Base-by-base conservation (phyloP, 1,140 invertebrate species). In the Heterodera schachtii region DNA sequence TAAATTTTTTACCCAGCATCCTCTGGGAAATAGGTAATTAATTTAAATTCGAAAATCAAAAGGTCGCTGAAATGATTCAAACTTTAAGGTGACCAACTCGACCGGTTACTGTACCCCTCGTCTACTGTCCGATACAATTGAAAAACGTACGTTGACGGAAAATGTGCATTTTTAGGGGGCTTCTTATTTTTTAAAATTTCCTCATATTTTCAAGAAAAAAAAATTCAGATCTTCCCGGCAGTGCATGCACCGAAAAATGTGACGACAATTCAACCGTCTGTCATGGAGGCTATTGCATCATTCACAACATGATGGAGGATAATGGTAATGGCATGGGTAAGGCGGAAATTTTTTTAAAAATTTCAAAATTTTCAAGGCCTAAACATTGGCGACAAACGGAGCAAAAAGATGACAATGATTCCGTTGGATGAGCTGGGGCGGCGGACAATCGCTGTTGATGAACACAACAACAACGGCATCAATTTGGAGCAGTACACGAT, bases 31-130 rank as follows among this genome's bases (percentile, higher is more conserved):
- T n/a, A n/a, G n/a, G n/a, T n/a, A n/a, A n/a, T n/a, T n/a, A n/a
- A n/a, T n/a, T n/a, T n/a, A n/a, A n/a, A n/a, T n/a, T n/a, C n/a
- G n/a, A n/a, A n/a, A n/a, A n/a, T n/a, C n/a, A n/a, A n/a, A n/a
- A n/a, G n/a, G n/a, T n/a, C n/a, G n/a, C n/a, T n/a, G n/a, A n/a
- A n/a, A n/a, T n/a, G n/a, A n/a, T n/a, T n/a, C n/a, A n/a, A 9
- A 31, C 31, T 44, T 71, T 66, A 43, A 79, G 46, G 76, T 85
- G 57, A 86, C 85, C 31, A 84, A 85, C 76, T 86, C 84, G n/a
- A 86, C 77, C 31, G 84, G 84, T 16, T 76, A 86, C 41, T 85
- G 84, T 43, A 84, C 83, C 3, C 47, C 83, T 1, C 84, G 83
- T 41, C 57, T 84, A 4, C 60, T 84, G 52, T 49, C 83, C 19